Percentiles rank a stretch among this genome's conserved stretches.
Conservation (phyloP, 2,113 vertebrate genomes). For the Hippoglossus stenolepis region DNA sequence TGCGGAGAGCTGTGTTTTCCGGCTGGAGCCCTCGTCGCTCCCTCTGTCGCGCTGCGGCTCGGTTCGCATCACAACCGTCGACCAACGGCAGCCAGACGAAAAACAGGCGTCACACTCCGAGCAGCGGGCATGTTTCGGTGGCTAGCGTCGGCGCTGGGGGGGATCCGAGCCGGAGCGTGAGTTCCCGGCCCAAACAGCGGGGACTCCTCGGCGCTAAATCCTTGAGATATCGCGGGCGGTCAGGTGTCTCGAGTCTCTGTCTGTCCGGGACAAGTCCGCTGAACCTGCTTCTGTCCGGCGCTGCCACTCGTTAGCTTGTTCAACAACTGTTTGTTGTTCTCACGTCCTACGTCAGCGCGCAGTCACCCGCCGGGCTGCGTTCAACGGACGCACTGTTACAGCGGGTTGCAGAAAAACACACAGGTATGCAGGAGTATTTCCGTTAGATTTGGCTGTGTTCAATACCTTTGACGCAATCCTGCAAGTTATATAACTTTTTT, state of each 20-base stretch:
- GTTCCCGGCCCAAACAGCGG: background rate
- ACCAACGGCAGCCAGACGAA: slow-evolving; percentile 69
- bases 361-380: slow-evolving; percentile 47
- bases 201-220: background rate
- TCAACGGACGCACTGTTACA: slow-evolving; percentile 49
- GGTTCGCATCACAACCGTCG: slow-evolving; percentile 67
- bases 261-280: slow-evolving; percentile 41
- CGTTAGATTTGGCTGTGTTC: no score
- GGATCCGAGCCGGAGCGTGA: slow-evolving; percentile 12
- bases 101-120: slow-evolving; percentile 82
- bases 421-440: no score
- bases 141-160: slow-evolving; percentile 48
- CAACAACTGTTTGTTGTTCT: slow-evolving; percentile 85
- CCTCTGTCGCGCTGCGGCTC: slow-evolving; percentile 59
- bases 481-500: no score
- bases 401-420: slow-evolving; percentile 15
- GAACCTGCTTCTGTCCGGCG: slow-evolving; percentile 55
- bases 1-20: slow-evolving; percentile 12
- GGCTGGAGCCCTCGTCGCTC: slow-evolving; percentile 45
- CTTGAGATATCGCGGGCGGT: slow-evolving; percentile 7
- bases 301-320: slow-evolving; percentile 76
- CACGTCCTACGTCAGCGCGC: slow-evolving; percentile 78
- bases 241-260: background rate
- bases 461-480: no score
- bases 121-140: slow-evolving; percentile 66